phyloP scores from a whole-genome alignment of 2,113 vertebrate species.

The Lathamus discolor region DNA sequence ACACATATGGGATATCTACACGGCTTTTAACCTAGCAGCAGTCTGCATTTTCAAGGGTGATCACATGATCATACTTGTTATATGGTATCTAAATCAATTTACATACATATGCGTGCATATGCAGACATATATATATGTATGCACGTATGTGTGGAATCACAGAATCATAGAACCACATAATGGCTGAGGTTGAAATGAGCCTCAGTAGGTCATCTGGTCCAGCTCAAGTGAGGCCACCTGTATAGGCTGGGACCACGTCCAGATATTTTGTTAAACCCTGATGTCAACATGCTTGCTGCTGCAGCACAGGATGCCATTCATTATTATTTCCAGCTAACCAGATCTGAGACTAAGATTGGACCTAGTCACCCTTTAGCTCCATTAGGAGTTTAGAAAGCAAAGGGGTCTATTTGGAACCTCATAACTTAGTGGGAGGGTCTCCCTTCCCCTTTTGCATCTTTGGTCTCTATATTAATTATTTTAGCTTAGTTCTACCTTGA shows the following conservation, averaged over 20 bases:
- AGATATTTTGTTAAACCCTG: background rate
- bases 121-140: background rate
- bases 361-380: background rate
- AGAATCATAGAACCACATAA: background rate
- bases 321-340: background rate
- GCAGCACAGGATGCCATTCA: background rate
- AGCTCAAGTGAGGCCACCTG: background rate
- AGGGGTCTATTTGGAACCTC: background rate
- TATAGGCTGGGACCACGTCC: no score
- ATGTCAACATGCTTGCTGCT: background rate
- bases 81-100: background rate
- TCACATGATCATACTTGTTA: background rate
- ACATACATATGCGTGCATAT: background rate
- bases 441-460: background rate
- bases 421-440: background rate
- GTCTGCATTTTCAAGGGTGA: background rate
- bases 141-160: background rate
- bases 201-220: background rate
- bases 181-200: background rate
- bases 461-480: background rate
- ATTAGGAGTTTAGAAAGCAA: background rate
- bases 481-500: background rate
- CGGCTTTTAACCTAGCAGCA: background rate
- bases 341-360: background rate
- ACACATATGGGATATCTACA: background rate